A percentile compares a stretch with the other conserved stretches of the same genome.
These are phyloP conservation scores for Cercopithecus mitis DNA, from an alignment of 2,797 vertebrate genomes.

Conservation along the genomic window DNA sequence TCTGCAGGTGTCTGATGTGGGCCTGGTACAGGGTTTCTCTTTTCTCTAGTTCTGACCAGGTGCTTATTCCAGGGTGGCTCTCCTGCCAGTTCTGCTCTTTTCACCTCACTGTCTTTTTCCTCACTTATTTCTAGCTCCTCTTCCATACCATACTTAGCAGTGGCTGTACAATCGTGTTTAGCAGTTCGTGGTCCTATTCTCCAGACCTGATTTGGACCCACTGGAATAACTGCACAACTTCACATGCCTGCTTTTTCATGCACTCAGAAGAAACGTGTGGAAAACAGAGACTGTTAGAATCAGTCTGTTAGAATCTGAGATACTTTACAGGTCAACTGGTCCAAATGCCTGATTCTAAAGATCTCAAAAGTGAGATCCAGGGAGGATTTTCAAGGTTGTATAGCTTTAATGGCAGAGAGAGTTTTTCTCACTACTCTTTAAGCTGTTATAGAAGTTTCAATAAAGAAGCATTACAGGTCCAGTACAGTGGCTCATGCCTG, in stretches of 20 bases:
- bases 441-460: background rate
- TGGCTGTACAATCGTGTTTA: background rate
- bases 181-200: constrained; percentile 17
- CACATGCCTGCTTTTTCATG: background rate
- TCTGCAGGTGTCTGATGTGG: background rate
- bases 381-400: constrained; percentile 21
- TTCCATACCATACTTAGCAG: background rate
- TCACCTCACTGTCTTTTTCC: background rate
- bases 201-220: background rate
- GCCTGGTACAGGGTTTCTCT: background rate
- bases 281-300: constrained; percentile 41
- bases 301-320: background rate
- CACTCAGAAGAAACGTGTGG: background rate
- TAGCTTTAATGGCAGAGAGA: background rate
- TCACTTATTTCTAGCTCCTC: background rate
- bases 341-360: constrained; percentile 25
- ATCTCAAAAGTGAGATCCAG: background rate
- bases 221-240: background rate
- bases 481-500: too few relatives aligned
- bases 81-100: background rate
- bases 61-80: background rate
- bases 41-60: background rate
- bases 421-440: constrained; percentile 31
- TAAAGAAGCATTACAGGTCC: background rate
- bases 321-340: constrained; percentile 8